Conservation (phyloP, 2,797 vertebrate species). For the Capromys pilorides region DNA sequence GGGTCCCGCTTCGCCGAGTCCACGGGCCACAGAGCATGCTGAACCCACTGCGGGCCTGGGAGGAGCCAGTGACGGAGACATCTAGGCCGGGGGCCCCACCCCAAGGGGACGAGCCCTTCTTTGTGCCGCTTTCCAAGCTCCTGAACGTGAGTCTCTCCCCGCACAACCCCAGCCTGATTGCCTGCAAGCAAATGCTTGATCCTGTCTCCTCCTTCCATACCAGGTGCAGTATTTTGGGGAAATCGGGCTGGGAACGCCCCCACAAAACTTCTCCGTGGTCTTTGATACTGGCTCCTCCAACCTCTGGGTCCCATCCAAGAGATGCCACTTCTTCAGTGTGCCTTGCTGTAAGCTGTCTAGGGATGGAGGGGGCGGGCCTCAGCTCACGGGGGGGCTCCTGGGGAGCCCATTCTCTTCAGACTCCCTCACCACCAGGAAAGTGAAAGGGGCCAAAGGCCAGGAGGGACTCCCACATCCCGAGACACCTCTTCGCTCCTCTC, state of each 20-base stretch:
- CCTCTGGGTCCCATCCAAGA: constrained; percentile 83
- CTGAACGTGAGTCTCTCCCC: constrained; percentile 88
- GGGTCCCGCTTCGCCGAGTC: constrained; percentile 88
- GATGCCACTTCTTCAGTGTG: constrained; percentile 80
- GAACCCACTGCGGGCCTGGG: constrained; percentile 73
- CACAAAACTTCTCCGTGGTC: constrained; percentile 86
- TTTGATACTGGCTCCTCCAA: constrained; percentile 88
- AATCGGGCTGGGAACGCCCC: constrained; percentile 83
- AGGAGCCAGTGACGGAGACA: neutral
- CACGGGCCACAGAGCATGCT: constrained; percentile 82
- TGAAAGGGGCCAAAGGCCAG: neutral
- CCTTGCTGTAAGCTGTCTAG: constrained; percentile 83
- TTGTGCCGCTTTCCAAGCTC: constrained; percentile 90
- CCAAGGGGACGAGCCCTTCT: constrained; percentile 31
- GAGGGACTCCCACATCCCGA: neutral
- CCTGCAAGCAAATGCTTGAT: no score
- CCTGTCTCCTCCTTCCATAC: neutral
- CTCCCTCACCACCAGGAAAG: neutral
- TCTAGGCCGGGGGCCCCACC: neutral
- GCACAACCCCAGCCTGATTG: fast-evolving
- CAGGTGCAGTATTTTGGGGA: constrained; percentile 83
- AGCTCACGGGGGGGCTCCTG: no score
- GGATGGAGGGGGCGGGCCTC: no score
- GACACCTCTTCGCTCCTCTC: neutral
- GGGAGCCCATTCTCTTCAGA: neutral